Percentiles rank a stretch among this genome's conserved stretches.
phyloP scores from a whole-genome alignment of 2,888 invertebrate genomes.

The Spatulosminthurus flaviceps region DNA sequence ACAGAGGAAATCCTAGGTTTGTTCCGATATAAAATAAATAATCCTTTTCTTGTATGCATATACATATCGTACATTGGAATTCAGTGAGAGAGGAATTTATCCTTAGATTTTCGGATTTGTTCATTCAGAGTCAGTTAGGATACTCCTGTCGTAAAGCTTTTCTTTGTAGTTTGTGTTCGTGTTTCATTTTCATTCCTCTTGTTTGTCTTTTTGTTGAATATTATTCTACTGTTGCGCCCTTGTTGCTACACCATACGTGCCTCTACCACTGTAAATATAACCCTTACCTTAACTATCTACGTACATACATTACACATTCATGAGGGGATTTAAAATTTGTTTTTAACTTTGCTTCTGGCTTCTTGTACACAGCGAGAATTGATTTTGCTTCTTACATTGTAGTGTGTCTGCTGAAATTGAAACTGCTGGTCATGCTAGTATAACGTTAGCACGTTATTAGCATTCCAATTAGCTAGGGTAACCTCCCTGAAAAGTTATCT shows the following conservation, averaged over 20 bases:
- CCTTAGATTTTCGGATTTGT: conserved; percentile 18
- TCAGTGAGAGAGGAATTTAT: not conserved
- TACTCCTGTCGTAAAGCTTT: not conserved
- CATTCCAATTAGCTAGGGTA: too few species aligned
- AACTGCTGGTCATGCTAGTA: too few species aligned
- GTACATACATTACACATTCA: too few species aligned
- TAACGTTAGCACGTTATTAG: too few species aligned
- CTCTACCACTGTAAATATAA: too few species aligned
- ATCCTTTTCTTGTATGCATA: not conserved
- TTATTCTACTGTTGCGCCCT: too few species aligned
- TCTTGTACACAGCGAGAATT: not conserved
- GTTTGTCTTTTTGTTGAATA: conserved; percentile 1
- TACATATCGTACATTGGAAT: not conserved
- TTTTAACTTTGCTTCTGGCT: not conserved
- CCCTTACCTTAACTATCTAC: too few species aligned
- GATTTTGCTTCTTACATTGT: not conserved
- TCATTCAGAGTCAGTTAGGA: not conserved
- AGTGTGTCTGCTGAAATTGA: too few species aligned
- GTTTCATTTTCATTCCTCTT: conserved; percentile 12
- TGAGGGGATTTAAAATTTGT: not conserved
- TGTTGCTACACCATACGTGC: too few species aligned
- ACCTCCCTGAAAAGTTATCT: too few species aligned
- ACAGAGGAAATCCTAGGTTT: not conserved
- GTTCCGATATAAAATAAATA: conserved; percentile 14
- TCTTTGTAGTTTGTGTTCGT: too few species aligned